Percentiles rank a stretch among this genome's conserved stretches.
These are phyloP conservation scores for Stegodyphus mimosarum DNA, from an alignment of 1,140 invertebrate genomes.

Conservation along the genomic window DNA sequence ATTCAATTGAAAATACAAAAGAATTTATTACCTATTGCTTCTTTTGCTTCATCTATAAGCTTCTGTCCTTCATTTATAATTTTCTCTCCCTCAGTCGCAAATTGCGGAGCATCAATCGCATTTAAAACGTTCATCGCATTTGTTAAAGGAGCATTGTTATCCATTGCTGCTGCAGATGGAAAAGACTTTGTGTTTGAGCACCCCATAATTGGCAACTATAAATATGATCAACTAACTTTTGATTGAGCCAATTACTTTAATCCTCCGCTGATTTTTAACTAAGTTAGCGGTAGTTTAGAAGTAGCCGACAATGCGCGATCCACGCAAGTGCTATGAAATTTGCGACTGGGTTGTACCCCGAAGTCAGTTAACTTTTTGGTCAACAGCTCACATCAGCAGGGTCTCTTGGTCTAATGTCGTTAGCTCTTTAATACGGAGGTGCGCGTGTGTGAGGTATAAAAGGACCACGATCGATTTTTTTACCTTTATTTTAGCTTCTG, in stretches of 20 bases:
- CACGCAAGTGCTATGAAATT: neutral
- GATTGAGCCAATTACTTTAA: neutral
- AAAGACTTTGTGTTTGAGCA: constrained; percentile 53
- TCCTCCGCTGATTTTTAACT: neutral
- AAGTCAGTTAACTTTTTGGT: neutral
- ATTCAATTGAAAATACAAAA: neutral
- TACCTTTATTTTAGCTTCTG: constrained; percentile 13
- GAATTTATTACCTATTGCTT: constrained; percentile 30
- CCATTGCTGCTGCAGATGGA: constrained; percentile 12
- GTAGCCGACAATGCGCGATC: neutral
- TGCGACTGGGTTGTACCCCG: neutral
- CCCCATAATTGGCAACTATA: constrained; percentile 13
- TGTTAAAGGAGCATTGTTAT: constrained; percentile 22
- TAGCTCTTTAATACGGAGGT: neutral
- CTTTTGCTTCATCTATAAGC: neutral
- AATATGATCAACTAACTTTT: neutral
- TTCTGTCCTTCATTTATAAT: constrained; percentile 27
- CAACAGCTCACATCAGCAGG: neutral
- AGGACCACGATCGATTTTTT: constrained; percentile 10
- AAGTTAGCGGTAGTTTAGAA: neutral
- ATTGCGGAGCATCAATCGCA: constrained; percentile 26
- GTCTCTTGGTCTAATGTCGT: neutral
- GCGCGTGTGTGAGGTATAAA: neutral
- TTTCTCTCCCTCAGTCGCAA: constrained; percentile 36
- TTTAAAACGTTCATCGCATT: constrained; percentile 47